Evolutionary conservation across 2,113 vertebrate species (phyloP).

Genomic region (Sisor rabdophorus): DNA sequence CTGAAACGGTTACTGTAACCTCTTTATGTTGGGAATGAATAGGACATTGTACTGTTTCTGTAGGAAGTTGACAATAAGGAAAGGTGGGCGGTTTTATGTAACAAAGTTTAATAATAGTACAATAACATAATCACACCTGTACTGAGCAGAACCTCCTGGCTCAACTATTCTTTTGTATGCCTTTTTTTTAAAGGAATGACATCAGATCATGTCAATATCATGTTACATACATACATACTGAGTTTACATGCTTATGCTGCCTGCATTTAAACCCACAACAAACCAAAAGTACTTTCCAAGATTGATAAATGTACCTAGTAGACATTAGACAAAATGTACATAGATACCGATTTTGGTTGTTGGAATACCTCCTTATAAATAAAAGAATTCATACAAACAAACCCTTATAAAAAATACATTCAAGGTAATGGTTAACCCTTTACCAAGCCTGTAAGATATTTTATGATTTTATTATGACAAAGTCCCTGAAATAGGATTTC

Average conservation of each 20-base stretch:
- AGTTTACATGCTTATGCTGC: background rate
- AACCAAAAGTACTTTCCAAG: background rate
- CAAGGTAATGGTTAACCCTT: background rate
- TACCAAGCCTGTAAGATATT: background rate
- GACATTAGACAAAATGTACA: background rate
- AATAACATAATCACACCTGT: constrained; percentile 19
- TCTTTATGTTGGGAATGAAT: constrained; percentile 1
- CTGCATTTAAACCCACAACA: background rate
- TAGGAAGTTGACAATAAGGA: constrained; percentile 4
- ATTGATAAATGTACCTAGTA: background rate
- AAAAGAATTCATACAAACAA: background rate
- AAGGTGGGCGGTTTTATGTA: constrained; percentile 22
- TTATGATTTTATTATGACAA: background rate
- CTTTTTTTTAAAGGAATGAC: background rate
- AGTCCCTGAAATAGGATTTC: background rate
- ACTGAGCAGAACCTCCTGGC: background rate
- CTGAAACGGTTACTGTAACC: background rate
- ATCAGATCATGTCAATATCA: background rate
- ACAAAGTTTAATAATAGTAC: constrained; percentile 7
- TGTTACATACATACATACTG: background rate
- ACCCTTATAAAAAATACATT: background rate
- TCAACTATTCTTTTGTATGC: constrained; percentile 19
- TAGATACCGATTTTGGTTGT: background rate
- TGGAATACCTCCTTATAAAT: background rate
- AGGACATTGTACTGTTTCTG: background rate